Evolutionary conservation across 1,140 invertebrate genomes (phyloP).

Genomic region (Drosophila sp.): DNA sequence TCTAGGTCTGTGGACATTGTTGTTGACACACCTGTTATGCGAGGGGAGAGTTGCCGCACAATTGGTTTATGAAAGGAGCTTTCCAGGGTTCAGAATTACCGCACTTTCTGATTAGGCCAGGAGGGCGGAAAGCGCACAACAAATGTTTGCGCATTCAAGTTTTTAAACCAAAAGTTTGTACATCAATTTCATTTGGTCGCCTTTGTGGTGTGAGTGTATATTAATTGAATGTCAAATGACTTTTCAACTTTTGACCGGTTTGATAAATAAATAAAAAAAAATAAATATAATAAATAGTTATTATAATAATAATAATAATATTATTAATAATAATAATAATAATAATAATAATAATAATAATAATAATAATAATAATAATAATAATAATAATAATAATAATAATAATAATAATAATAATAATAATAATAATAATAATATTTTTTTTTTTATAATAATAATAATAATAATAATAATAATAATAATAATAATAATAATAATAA

Average conservation of each 20-base stretch:
- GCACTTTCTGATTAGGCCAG: not conserved
- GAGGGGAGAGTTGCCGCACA: conserved; percentile 9
- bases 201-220: conserved; percentile 59
- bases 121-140: not conserved
- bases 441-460: no score
- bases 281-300: conserved; percentile 35
- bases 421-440: conserved; percentile 26
- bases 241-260: conserved; percentile 62
- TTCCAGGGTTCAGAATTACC: not conserved
- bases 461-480: conserved; percentile 21
- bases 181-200: conserved; percentile 76
- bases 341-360: conserved; percentile 21
- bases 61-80: conserved; percentile 2
- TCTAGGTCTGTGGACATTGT: conserved; percentile 44
- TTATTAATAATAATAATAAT: conserved; percentile 23
- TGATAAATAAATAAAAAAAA: conserved; percentile 23
- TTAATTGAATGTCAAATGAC: conserved; percentile 74
- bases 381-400: conserved; percentile 19
- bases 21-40: conserved; percentile 65
- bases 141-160: conserved; percentile 54
- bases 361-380: conserved; percentile 21
- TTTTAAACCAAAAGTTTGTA: conserved; percentile 64
- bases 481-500: conserved; percentile 26
- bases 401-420: conserved; percentile 16
- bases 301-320: conserved; percentile 8